Evolutionary conservation across 2,113 vertebrate genomes (phyloP), one percentile per base, ranked within the genome.

Genomic region (Maccullochella peelii): DNA sequence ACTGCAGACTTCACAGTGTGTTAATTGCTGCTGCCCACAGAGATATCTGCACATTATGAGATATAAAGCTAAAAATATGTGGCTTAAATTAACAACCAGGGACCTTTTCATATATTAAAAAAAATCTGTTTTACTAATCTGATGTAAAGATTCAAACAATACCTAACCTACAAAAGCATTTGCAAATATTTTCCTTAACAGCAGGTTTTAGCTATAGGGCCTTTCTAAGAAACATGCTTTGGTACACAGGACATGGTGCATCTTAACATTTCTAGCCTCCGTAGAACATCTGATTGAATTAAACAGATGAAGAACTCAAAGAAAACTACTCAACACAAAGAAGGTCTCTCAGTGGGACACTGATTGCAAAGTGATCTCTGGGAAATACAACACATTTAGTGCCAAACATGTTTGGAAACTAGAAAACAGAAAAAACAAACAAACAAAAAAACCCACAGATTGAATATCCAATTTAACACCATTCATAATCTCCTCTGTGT

Each of bases 301-400:
- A 23, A 49, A 67, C 23, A 58, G 62, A 81, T 8, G 18, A 47
- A n/a, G 16, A 67, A 25, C 8, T 25, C 3, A 44, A 62, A 33
- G 4, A 54, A 30, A 58, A 59, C 25, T 68, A 8, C 27, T 25
- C 42, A 68, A 74, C 16, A 33, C 7, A 40, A 77, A 59, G 21
- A 57, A 38, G 20, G 20, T 18, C 25, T 44, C 30, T 59, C 73
- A 67, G 25, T 40, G 59, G 58, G 58, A 63, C 67, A 62, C 25
- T 49, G 58, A 80, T 40, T 74, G 40, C 25, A 55, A 57, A n/a
- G 33, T 27, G 8, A 86, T 81, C 73, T 55, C 42, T 54, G 23
- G 25, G 47, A 36, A 68, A 52, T 16, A 27, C 36, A 52, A 8
- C 66, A 49, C 63, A 58, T n/a, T 33, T 3, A 74, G 63, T 10